phyloP scores from a whole-genome alignment of 1,140 invertebrate species.

The Zaprionus kolodkinae region DNA sequence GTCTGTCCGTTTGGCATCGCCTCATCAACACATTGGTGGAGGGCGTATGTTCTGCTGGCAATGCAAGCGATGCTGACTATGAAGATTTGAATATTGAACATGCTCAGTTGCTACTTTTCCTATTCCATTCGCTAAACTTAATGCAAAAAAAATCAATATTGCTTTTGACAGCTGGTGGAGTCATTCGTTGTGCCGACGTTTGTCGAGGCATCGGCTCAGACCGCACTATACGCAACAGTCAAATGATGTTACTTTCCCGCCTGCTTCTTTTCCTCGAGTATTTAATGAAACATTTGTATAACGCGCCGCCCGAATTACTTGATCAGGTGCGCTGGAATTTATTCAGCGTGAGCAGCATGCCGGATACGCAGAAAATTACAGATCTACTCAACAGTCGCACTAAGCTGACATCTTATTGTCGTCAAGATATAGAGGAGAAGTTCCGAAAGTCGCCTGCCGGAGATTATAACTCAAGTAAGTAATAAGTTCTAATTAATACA shows the following conservation, averaged over 20 bases:
- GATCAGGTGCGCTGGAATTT: slow-evolving; percentile 88
- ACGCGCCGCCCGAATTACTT: slow-evolving; percentile 90
- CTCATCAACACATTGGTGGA: slow-evolving; percentile 94
- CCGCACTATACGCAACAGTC: slow-evolving; percentile 86
- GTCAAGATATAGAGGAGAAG: slow-evolving; percentile 91
- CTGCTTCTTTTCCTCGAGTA: slow-evolving; percentile 96
- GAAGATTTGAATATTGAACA: slow-evolving; percentile 97
- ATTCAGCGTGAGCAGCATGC: slow-evolving; percentile 80
- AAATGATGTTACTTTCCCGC: slow-evolving; percentile 92
- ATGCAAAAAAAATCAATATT: slow-evolving; percentile 98
- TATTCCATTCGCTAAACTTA: slow-evolving; percentile 96
- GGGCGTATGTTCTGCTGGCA: slow-evolving; percentile 86
- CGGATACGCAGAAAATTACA: slow-evolving; percentile 70
- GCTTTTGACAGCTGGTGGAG: slow-evolving; percentile 90
- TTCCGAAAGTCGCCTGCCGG: slow-evolving; percentile 87
- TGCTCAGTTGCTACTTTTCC: slow-evolving; percentile 95
- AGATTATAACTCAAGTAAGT: slow-evolving; percentile 66
- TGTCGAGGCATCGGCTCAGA: slow-evolving; percentile 85
- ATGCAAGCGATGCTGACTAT: slow-evolving; percentile 66
- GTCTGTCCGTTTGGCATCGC: slow-evolving; percentile 95
- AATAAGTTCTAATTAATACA: not conserved
- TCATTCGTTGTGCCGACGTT: slow-evolving; percentile 88
- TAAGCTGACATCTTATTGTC: slow-evolving; percentile 75
- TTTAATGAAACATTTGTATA: slow-evolving; percentile 97
- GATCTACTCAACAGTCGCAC: slow-evolving; percentile 77